Evolutionary conservation across 2,113 vertebrate species (phyloP).

Genomic region (Vanacampus margaritifer): DNA sequence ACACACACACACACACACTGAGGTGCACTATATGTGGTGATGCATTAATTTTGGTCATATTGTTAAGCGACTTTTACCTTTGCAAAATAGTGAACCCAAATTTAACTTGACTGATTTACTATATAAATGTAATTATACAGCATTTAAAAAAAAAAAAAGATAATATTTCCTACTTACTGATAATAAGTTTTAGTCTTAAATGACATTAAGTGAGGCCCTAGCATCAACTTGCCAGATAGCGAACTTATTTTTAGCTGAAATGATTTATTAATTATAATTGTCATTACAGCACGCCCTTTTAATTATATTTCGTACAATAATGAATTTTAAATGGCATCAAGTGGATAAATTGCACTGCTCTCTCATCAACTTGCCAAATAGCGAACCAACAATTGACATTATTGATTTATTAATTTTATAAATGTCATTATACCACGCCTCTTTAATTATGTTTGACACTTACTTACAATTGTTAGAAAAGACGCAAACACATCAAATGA

Average conservation of each 20-base stretch:
- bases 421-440: background rate
- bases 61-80: background rate
- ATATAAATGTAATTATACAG: background rate
- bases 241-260: background rate
- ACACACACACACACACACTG: constrained; percentile 16
- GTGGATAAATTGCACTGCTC: background rate
- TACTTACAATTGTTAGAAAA: background rate
- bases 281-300: background rate
- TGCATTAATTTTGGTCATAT: constrained; percentile 41
- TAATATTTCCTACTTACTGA: background rate
- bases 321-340: background rate
- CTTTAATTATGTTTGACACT: background rate
- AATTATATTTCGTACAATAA: background rate
- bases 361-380: constrained; percentile 1
- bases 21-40: background rate
- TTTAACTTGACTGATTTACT: background rate
- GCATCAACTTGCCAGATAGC: background rate
- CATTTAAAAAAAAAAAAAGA: background rate
- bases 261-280: background rate
- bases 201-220: background rate
- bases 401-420: background rate
- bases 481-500: background rate
- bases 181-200: background rate
- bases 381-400: background rate
- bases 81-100: background rate